These are phyloP conservation scores for Pangasius larnaudii DNA, from an alignment of 2,797 vertebrate genomes.

Conservation along the genomic window DNA sequence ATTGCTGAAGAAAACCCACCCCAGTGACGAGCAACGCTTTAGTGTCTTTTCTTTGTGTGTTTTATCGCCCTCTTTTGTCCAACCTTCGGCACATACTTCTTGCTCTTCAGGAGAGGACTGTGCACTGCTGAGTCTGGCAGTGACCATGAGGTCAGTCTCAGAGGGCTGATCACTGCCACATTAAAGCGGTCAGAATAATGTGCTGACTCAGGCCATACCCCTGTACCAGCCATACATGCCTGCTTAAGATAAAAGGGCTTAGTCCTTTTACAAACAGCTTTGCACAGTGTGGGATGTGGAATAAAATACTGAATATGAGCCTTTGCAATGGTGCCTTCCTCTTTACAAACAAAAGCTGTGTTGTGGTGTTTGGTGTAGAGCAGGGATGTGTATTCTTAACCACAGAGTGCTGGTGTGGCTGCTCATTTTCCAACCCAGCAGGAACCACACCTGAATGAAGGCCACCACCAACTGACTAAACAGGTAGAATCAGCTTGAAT, in stretches of 20 bases:
- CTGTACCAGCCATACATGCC: not conserved
- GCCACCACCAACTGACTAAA: not conserved
- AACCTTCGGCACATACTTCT: not conserved
- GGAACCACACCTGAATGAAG: not conserved
- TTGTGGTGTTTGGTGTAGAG: too few relatives aligned
- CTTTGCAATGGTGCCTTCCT: not conserved
- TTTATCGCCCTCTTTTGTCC: not conserved
- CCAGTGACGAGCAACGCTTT: not conserved
- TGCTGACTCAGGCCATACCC: not conserved
- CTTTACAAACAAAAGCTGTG: not conserved
- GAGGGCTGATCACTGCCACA: not conserved
- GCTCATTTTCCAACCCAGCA: not conserved
- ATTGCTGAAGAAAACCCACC: not conserved
- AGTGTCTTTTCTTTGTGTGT: not conserved
- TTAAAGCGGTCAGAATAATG: not conserved
- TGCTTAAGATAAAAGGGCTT: not conserved
- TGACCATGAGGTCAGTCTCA: not conserved
- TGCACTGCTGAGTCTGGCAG: not conserved
- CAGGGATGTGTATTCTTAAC: not conserved
- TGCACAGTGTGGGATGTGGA: not conserved
- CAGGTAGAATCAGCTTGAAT: not conserved
- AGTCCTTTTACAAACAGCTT: not conserved
- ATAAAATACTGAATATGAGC: not conserved
- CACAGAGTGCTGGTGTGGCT: not conserved
- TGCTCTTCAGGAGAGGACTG: not conserved